Evolutionary conservation across 2,797 vertebrate genomes (phyloP), one percentile per base, ranked within the genome.

Genomic region (Antennarius maculatus): DNA sequence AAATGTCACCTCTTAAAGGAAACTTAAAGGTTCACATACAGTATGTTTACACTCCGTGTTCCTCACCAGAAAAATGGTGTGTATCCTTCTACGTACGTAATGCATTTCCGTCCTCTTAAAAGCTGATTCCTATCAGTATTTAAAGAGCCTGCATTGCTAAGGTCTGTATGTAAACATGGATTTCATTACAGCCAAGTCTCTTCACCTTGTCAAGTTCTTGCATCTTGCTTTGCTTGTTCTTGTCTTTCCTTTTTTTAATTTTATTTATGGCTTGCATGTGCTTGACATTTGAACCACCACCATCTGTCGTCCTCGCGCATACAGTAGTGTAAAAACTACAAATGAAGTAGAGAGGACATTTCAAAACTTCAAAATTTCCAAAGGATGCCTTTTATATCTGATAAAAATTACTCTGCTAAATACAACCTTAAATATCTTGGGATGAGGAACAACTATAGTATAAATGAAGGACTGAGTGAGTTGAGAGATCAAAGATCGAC

Each of bases 371-470:
- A 45, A 13, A 14, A 15, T 6, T 12, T 29, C 18, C 18, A 48
- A 47, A 54, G 41, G 51, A 15, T 7, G 53, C 23, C 59, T 71
- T 60, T 61, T 56, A 52, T 1, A 1, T 49, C 18, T 57, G 45
- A 54, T 64, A 16, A 62, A 73, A 78, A 58, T 63, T 67, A 61
- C 0, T 50, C 71, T 73, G 37, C 42, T 71, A 66, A 76, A 76
- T 55, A 46, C 66, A 70, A 23, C 23, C 23, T 42, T 61, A 43
- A 76, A 76, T 54, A 60, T 62, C 54, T 63, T 8, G 37, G 62
- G n/a, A n/a, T 10, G 37, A 54, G 23, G 39, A 55, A 17, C 48
- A 14, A 41, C 29, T 9, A 54, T 6, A 53, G 42, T 3, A 77
- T 5, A 43, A 59, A 60, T 18, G 7, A 1, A 23, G 23, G 23